Conservation (phyloP, 2,888 invertebrate genomes). For the Dicranocentrus wangi region DNA sequence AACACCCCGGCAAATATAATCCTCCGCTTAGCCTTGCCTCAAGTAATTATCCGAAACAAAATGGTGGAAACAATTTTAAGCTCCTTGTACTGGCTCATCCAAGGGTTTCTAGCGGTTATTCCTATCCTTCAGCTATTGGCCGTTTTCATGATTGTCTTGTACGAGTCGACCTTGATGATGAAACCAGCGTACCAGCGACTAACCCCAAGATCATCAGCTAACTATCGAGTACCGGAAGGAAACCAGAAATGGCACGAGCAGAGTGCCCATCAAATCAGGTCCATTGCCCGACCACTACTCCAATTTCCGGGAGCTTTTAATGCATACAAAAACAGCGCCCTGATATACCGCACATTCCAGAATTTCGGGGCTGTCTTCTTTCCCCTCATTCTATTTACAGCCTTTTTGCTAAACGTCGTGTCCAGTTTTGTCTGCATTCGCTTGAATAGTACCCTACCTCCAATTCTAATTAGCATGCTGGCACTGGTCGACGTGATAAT, state of each 20-base stretch:
- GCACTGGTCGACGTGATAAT: constrained; percentile 14
- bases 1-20: constrained; percentile 20
- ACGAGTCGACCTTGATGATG: neutral
- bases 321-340: neutral
- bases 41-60: neutral
- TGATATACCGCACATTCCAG: constrained; percentile 3
- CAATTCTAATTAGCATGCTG: neutral
- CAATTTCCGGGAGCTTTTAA: constrained; percentile 1
- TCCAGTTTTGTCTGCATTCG: constrained; percentile 12
- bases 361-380: neutral
- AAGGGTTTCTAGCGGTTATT: constrained; percentile 20
- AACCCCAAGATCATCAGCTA: too few relatives aligned
- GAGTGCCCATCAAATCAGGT: neutral
- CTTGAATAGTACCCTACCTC: neutral
- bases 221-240: neutral
- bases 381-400: neutral
- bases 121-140: constrained; percentile 1
- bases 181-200: neutral
- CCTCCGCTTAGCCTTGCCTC: neutral
- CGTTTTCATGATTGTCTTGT: neutral
- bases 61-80: neutral
- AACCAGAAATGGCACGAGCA: neutral
- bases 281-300: too few relatives aligned
- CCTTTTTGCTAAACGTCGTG: neutral
- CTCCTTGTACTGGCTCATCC: constrained; percentile 23